phyloP scores from a whole-genome alignment of 1,140 invertebrate species.

The Ctenoplectra terminalis region DNA sequence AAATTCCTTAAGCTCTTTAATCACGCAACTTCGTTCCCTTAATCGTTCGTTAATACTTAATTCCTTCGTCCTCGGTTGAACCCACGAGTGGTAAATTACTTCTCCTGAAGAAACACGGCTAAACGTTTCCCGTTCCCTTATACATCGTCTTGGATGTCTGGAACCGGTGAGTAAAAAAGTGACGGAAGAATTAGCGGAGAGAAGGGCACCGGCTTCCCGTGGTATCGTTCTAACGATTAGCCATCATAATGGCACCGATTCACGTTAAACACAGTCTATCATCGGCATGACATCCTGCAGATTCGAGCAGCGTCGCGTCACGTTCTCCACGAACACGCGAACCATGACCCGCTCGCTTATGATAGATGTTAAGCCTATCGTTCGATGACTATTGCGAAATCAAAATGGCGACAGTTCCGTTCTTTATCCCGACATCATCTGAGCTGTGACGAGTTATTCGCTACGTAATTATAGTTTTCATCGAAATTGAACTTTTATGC shows the following conservation, averaged over 20 bases:
- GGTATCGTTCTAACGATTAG: constrained; percentile 71
- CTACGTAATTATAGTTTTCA: neutral
- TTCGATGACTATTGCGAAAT: constrained; percentile 50
- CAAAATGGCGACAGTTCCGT: constrained; percentile 37
- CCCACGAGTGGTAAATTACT: neutral
- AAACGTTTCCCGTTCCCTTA: constrained; percentile 27
- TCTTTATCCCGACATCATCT: neutral
- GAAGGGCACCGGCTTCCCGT: constrained; percentile 59
- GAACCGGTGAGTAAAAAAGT: neutral
- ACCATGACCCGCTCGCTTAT: constrained; percentile 53
- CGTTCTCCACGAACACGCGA: constrained; percentile 54
- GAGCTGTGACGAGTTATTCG: constrained; percentile 12
- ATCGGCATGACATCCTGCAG: constrained; percentile 73
- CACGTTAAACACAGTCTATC: constrained; percentile 68
- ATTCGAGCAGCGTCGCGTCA: constrained; percentile 34
- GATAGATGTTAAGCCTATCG: neutral
- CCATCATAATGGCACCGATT: constrained; percentile 69
- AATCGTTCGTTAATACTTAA: neutral
- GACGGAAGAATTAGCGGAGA: constrained; percentile 35
- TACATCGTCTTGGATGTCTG: neutral
- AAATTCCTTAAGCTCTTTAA: no score
- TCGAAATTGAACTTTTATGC: neutral
- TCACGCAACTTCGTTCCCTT: neutral
- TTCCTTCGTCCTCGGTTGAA: constrained; percentile 8
- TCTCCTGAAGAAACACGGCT: neutral